Evolutionary conservation across 2,888 invertebrate genomes (phyloP), one percentile per base, ranked within the genome.

Genomic region (Trichogramma dendrolimi): DNA sequence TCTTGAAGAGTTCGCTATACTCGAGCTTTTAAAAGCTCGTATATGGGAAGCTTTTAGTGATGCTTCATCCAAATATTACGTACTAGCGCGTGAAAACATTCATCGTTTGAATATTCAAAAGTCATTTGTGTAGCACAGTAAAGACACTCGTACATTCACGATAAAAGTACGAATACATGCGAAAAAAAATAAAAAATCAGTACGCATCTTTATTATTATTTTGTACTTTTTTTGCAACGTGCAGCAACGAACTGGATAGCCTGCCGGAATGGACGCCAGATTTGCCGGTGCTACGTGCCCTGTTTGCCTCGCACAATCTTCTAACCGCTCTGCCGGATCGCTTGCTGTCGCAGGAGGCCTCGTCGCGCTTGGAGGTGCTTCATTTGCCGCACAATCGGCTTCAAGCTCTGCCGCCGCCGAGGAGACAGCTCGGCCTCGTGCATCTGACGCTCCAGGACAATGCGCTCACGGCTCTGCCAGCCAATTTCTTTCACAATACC

Each of bases 301-400:
- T 92, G 10, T 87, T 88, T 70, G 91, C 90, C 11, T 88, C 87
- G 69, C 88, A 91, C 76, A 92, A 92, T 73, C 82, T 84, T 51
- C 78, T 92, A 53, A 83, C 85, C 42, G 83, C 84, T 8, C 81
- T 92, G 8, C 90, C 90, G 6, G 89, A 90, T 55, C 86, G 90
- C 72, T 75, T 92, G 51, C 86, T 91, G 69, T 88, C 88, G 71
- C 89, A 91, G 78, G 2, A 27, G 27, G 27, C 27, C 27, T 84
- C 89, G 56, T 87, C 86, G 55, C 86, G 86, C 67, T 81, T 92
- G 46, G 87, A 87, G 68, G 89, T 87, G 44, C 80, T 92, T 38
- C 89, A 90, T 73, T 80, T 92, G 51, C 88, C 90, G 14, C 91
- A 91, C 78, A 92, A 92, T 73, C 87, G 87, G 76, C 83, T 92